Conservation (phyloP, 2,113 vertebrate species). For the Lophochroa leadbeateri region DNA sequence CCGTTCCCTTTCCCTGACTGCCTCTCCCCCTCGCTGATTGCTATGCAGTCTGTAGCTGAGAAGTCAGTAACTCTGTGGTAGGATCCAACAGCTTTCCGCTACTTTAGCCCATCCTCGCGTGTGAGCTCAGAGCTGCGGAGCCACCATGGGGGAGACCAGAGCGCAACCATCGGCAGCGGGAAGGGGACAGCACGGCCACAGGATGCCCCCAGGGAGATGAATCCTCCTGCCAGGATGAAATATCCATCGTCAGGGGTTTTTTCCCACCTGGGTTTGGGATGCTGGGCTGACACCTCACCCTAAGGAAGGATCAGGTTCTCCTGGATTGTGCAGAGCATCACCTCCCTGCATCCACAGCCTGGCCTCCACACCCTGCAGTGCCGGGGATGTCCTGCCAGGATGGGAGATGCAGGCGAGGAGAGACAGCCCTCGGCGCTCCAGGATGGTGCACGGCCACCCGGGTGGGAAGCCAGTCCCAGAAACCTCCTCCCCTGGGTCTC, state of each 20-base stretch:
- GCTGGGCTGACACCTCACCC: neutral
- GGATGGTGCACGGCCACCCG: fast-evolving
- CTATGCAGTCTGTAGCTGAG: constrained; percentile 76
- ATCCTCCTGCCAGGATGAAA: neutral
- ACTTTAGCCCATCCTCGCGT: constrained; percentile 80
- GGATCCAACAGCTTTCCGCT: constrained; percentile 75
- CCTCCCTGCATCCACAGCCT: neutral
- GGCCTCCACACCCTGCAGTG: neutral
- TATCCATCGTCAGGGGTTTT: neutral
- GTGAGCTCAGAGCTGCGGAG: constrained; percentile 77
- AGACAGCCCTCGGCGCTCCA: neutral
- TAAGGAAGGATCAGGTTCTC: neutral
- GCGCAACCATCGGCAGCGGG: neutral
- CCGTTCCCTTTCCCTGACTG: constrained; percentile 53
- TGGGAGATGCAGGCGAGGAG: fast-evolving
- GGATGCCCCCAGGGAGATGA: neutral
- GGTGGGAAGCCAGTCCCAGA: fast-evolving
- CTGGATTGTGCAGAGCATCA: neutral
- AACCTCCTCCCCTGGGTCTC: neutral
- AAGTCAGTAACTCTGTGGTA: constrained; percentile 79
- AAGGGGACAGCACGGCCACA: neutral
- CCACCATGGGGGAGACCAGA: constrained; percentile 33
- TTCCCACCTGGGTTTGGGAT: neutral
- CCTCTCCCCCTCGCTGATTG: constrained; percentile 68
- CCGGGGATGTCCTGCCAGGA: neutral